phyloP scores from a whole-genome alignment of 2,888 invertebrate genomes.

The Patella depressa region DNA sequence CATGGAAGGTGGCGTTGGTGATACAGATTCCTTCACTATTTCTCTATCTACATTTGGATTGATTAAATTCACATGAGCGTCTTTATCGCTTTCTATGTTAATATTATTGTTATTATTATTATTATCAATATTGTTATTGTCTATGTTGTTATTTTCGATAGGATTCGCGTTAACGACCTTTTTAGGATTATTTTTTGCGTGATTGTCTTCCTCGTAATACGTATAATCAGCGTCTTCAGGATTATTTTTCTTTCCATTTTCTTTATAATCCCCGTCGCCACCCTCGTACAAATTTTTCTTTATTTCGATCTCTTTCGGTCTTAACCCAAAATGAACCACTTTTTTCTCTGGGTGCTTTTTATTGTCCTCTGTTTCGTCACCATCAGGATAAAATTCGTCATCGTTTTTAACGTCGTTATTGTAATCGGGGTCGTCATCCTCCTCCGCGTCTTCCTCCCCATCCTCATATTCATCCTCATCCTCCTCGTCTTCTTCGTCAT shows the following conservation, averaged over 20 bases:
- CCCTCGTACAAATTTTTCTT: constrained; percentile 15
- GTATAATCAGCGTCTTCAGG: constrained; percentile 45
- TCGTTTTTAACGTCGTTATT: constrained; percentile 37
- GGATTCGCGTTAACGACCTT: constrained; percentile 16
- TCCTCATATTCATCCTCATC: constrained; percentile 32
- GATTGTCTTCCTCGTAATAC: constrained; percentile 39
- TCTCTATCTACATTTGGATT: background rate
- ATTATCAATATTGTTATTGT: constrained; percentile 16
- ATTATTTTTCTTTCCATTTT: constrained; percentile 25
- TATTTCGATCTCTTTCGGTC: background rate
- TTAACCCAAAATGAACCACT: constrained; percentile 33
- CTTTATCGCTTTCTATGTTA: constrained; percentile 4
- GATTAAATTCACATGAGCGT: constrained; percentile 1
- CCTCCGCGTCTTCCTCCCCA: constrained; percentile 29
- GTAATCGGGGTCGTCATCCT: constrained; percentile 32
- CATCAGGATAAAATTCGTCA: constrained; percentile 36
- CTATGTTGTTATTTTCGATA: constrained; percentile 21
- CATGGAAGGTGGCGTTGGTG: constrained; percentile 30
- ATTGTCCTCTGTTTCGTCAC: constrained; percentile 19
- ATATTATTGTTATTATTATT: constrained; percentile 26
- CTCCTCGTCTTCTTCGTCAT: constrained; percentile 34
- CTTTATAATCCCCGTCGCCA: constrained; percentile 14
- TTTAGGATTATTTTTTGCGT: constrained; percentile 39
- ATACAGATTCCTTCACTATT: background rate
- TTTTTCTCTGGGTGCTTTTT: constrained; percentile 26